phyloP scores from a whole-genome alignment of 2,888 invertebrate species.

The Chymomyza amoena region DNA sequence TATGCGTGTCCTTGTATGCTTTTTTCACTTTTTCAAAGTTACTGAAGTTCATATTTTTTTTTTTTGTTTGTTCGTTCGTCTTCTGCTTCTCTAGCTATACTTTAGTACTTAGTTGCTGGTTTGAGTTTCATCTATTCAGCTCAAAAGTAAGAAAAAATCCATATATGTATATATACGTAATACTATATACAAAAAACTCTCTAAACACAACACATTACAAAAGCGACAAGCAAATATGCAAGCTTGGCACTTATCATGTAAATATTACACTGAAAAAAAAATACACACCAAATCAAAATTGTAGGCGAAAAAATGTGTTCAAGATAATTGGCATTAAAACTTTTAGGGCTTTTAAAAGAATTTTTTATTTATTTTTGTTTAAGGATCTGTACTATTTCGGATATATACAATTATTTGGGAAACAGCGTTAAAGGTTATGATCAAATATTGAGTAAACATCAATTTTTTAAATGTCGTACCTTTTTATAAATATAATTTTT shows the following conservation, averaged over 20 bases:
- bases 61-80: constrained; percentile 31
- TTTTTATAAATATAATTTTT: too few species aligned
- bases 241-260: constrained; percentile 36
- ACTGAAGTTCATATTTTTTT: constrained; percentile 29
- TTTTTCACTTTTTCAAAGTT: constrained; percentile 21
- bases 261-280: constrained; percentile 27
- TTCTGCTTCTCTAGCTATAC: constrained; percentile 22
- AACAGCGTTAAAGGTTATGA: too few species aligned
- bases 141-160: constrained; percentile 34
- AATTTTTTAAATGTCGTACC: too few species aligned
- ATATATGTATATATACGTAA: neutral
- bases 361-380: too few species aligned
- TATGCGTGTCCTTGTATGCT: constrained; percentile 34
- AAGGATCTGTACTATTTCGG: too few species aligned
- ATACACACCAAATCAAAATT: neutral
- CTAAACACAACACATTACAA: constrained; percentile 63
- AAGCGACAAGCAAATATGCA: constrained; percentile 25
- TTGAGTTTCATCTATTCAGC: constrained; percentile 75
- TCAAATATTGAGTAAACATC: too few species aligned
- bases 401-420: too few species aligned
- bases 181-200: constrained; percentile 43
- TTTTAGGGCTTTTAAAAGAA: too few species aligned
- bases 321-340: too few species aligned
- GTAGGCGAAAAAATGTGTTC: neutral
- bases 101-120: constrained; percentile 56